Evolutionary conservation across 2,797 vertebrate species (phyloP).

Genomic region (Lepilemur septentrionalis): DNA sequence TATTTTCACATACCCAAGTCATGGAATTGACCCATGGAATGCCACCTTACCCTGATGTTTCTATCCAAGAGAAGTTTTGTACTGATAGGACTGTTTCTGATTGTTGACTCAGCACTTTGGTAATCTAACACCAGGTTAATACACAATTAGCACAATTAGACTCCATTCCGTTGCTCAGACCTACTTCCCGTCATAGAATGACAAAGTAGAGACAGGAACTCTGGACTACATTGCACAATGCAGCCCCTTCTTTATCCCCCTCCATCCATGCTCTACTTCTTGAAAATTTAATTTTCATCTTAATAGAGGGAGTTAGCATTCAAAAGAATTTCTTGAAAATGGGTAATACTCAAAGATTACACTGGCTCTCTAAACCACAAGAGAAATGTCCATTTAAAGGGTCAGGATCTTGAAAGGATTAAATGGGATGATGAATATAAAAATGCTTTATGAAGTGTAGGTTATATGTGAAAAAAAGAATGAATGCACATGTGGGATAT

Average conservation of each 20-base stretch:
- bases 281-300: slow-evolving; percentile 66
- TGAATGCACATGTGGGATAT: not conserved
- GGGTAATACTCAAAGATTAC: not conserved
- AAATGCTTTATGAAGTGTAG: not conserved
- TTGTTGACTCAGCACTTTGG: not conserved
- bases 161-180: slow-evolving; percentile 29
- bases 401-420: slow-evolving; percentile 41
- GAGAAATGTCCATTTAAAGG: slow-evolving; percentile 19
- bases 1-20: not conserved
- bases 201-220: slow-evolving; percentile 64
- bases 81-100: not conserved
- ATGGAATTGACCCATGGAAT: not conserved
- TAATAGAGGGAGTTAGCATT: slow-evolving; percentile 61
- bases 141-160: slow-evolving; percentile 55
- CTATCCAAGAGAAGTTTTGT: not conserved
- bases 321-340: slow-evolving; percentile 52
- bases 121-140: slow-evolving; percentile 46
- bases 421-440: slow-evolving; percentile 12
- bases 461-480: slow-evolving; percentile 26
- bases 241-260: not conserved
- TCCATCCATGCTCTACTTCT: slow-evolving; percentile 36
- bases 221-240: slow-evolving; percentile 26
- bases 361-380: slow-evolving; percentile 4
- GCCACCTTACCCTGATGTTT: slow-evolving; percentile 24
- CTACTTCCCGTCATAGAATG: slow-evolving; percentile 49